phyloP scores from a whole-genome alignment of 2,113 vertebrate species.

The Psittacara wagleri region DNA sequence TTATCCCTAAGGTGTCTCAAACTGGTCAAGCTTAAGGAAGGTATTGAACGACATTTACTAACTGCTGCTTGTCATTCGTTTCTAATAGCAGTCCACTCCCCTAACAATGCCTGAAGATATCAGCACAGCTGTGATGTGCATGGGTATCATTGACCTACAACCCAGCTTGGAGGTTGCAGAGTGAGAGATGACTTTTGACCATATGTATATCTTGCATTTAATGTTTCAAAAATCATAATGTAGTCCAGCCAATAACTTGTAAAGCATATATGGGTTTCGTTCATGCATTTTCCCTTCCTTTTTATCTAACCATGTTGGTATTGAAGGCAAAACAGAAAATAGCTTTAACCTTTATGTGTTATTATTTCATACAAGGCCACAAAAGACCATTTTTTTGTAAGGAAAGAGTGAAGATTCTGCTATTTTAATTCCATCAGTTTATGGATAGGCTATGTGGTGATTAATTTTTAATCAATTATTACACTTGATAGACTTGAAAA shows the following conservation, averaged over 20 bases:
- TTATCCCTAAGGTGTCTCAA: neutral
- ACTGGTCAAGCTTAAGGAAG: neutral
- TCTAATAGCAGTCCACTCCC: neutral
- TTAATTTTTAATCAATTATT: constrained; percentile 21
- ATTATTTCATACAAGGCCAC: neutral
- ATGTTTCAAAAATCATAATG: neutral
- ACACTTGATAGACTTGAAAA: neutral
- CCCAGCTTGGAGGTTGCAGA: neutral
- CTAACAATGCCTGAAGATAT: neutral
- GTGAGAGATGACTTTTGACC: neutral
- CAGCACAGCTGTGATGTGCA: neutral
- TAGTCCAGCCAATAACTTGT: neutral
- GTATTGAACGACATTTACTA: neutral
- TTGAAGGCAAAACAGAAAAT: neutral
- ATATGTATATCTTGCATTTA: neutral
- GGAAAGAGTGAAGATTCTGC: neutral
- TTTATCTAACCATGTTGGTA: neutral
- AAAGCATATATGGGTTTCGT: neutral
- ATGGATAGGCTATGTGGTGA: neutral
- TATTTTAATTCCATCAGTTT: neutral
- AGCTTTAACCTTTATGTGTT: neutral
- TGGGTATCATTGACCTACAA: neutral
- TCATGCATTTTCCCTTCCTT: neutral
- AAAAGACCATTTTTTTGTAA: neutral
- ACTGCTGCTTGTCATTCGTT: neutral